Conservation (phyloP, 2,888 invertebrate species). For the Neelides folsomi region DNA sequence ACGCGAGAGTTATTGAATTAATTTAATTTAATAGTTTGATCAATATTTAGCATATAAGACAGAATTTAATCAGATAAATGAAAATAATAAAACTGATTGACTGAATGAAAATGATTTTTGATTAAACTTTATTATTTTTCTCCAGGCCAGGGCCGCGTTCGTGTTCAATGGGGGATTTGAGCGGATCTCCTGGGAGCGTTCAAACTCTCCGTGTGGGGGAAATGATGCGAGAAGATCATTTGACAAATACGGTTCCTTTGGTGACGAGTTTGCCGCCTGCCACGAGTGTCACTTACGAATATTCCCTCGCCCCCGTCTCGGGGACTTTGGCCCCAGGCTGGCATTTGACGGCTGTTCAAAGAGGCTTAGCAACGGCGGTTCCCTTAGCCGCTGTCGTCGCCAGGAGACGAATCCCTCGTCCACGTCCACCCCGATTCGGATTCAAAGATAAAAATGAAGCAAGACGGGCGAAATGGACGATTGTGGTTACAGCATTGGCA, state of each 20-base stretch:
- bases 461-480: conserved; percentile 65
- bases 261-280: conserved; percentile 28
- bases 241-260: conserved; percentile 19
- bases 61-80: no score
- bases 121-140: no score
- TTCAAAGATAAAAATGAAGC: conserved; percentile 32
- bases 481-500: conserved; percentile 77
- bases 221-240: conserved; percentile 13
- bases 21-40: no score
- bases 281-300: conserved; percentile 31
- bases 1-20: no score
- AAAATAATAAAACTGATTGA: no score
- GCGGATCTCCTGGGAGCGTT: neutral
- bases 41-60: no score
- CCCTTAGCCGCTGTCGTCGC: conserved; percentile 31
- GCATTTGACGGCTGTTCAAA: conserved; percentile 31
- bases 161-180: conserved; percentile 32
- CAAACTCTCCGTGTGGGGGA: neutral
- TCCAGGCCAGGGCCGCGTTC: conserved; percentile 12
- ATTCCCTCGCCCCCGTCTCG: conserved; percentile 29
- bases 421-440: conserved; percentile 27
- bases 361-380: conserved; percentile 28
- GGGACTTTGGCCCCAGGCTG: conserved; percentile 32
- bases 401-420: conserved; percentile 28
- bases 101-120: no score